Evolutionary conservation across 2,797 vertebrate species (phyloP).

Genomic region (Enteromius unitaeniatus): DNA sequence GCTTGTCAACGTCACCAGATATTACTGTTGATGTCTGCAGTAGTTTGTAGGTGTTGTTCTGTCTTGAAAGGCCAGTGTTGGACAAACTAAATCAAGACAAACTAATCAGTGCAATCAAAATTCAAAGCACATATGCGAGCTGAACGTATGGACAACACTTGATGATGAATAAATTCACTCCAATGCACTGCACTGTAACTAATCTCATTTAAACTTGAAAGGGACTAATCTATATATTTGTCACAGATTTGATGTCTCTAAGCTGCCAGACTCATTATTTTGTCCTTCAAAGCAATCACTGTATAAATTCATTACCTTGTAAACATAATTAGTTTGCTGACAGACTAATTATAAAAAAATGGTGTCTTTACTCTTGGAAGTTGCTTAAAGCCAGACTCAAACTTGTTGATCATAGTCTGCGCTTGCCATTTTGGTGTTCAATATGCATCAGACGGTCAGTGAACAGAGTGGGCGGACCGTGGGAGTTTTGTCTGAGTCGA

Average conservation of each 20-base stretch:
- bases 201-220: neutral
- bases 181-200: neutral
- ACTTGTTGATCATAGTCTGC: conserved; percentile 6
- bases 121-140: neutral
- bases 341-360: neutral
- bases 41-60: neutral
- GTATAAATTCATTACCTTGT: neutral
- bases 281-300: neutral
- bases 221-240: neutral
- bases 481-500: conserved; percentile 2
- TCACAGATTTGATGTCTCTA: neutral
- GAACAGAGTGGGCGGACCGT: neutral
- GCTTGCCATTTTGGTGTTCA: conserved; percentile 4
- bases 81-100: neutral
- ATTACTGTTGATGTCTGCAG: neutral
- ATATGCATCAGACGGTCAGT: neutral
- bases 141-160: neutral
- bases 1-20: neutral
- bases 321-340: conserved; percentile 11
- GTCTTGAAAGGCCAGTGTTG: no score
- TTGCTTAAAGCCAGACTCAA: neutral
- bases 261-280: neutral
- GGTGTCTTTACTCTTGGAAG: neutral
- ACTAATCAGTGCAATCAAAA: neutral
- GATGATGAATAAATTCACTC: neutral